Base-by-base conservation (phyloP, 2,797 vertebrate species). In the Hirundo rustica region DNA sequence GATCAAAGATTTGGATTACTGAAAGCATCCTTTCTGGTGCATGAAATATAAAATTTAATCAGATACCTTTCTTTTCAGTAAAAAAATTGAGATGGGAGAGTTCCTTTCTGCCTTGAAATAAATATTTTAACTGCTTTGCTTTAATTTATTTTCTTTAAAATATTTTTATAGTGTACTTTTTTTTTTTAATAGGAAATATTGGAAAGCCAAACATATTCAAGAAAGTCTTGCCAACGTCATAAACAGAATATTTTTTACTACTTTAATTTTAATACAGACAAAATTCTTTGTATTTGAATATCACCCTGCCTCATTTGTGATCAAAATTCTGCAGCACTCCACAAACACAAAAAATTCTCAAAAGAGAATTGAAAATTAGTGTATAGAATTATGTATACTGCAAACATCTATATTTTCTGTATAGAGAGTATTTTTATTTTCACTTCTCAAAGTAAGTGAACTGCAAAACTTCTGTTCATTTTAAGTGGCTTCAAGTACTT, bases 1-100 rank as follows among this genome's bases (percentile, higher is more conserved):
- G 91, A 94, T 93, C 68, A 94, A 95, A 89, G 82, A 82, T 93
- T 53, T 88, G 78, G 82, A 88, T 93, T 95, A 81, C 48, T 4
- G 2, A 93, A 87, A 95, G 5, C 45, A 26, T 77, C 45, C 6
- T 93, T 96, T 89, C 55, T 92, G 54, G 71, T 74, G 47, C 64
- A 77, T 48, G 55, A 95, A 95, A 81, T 54, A 72, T 15, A 81
- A 88, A 87, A 93, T 91, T 83, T 85, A 96, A 94, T 91, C 58
- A 82, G 22, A 67, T 5, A 80, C 17, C 19, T 83, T 79, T 88
- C 73, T 11, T 61, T 79, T 88, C 68, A 60, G 18, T 66, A 61
- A 86, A 92, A 92, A 54, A 95, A 70, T 7, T 54, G 50, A 85
- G 61, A 82, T 47, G 4, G 3, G 13, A 45, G 27, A 67, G 11